phyloP scores from a whole-genome alignment of 2,888 invertebrate genomes.

The Agrotis exclamationis region DNA sequence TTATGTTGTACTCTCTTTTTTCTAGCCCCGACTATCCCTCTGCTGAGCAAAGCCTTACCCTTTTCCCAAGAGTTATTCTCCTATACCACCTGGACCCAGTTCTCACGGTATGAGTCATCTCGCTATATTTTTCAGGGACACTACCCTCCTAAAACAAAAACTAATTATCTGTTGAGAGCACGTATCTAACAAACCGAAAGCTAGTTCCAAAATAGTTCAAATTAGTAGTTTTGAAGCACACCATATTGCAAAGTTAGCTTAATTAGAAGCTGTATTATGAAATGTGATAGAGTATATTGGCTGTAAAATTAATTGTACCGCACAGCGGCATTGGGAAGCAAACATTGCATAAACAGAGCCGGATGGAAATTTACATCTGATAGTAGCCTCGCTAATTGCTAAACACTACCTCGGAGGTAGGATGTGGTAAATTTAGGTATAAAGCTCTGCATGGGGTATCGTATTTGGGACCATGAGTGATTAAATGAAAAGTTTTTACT shows the following conservation, averaged over 20 bases:
- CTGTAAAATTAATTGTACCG: slow-evolving; percentile 52
- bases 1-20: too few species aligned
- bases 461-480: too few species aligned
- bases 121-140: not conserved
- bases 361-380: slow-evolving; percentile 57
- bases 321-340: slow-evolving; percentile 29
- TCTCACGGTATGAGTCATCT: too few species aligned
- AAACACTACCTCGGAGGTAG: slow-evolving; percentile 32
- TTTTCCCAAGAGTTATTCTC: too few species aligned
- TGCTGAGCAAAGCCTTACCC: too few species aligned
- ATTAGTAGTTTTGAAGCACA: slow-evolving; percentile 16
- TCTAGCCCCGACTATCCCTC: too few species aligned
- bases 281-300: slow-evolving; percentile 40
- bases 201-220: slow-evolving; percentile 12
- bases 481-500: too few species aligned
- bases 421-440: slow-evolving; percentile 16
- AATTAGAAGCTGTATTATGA: slow-evolving; percentile 48
- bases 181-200: slow-evolving; percentile 15
- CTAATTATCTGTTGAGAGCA: slow-evolving; percentile 17
- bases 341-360: slow-evolving; percentile 56
- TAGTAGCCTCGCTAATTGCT: slow-evolving; percentile 53
- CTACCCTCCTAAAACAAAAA: slow-evolving; percentile 34
- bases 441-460: not conserved
- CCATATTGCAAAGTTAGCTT: slow-evolving; percentile 40
- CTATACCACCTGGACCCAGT: too few species aligned